phyloP scores from a whole-genome alignment of 2,113 vertebrate species.

The Seriola quinqueradiata region DNA sequence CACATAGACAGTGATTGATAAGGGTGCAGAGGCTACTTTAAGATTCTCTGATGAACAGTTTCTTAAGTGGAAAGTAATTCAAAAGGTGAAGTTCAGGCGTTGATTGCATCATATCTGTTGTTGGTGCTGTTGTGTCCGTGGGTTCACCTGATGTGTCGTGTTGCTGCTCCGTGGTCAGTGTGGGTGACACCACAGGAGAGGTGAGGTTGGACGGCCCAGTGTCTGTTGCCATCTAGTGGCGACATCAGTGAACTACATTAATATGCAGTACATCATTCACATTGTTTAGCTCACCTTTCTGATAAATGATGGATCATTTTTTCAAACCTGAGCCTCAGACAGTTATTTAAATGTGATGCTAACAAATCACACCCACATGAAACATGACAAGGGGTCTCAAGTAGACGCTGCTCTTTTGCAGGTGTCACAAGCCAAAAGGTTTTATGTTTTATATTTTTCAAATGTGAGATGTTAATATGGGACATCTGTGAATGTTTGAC shows the following conservation, averaged over 20 bases:
- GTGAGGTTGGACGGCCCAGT: not conserved
- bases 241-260: not conserved
- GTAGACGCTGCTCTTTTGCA: not conserved
- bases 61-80: no score
- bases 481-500: not conserved
- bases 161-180: no score
- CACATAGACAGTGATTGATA: no score
- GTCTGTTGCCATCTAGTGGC: constrained; percentile 39
- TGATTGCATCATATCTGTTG: no score
- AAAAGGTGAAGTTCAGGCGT: no score
- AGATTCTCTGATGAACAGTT: no score
- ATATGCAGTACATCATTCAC: not conserved
- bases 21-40: no score
- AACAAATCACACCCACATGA: not conserved
- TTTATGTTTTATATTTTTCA: not conserved
- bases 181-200: not conserved
- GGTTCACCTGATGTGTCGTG: not conserved
- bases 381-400: not conserved
- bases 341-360: not conserved
- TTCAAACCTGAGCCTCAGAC: not conserved
- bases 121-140: not conserved
- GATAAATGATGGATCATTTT: not conserved
- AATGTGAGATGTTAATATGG: not conserved
- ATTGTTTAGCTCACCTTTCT: no score
- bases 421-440: no score